Conservation (phyloP, 2,797 vertebrate species). For the Gymnothorax reevesii region DNA sequence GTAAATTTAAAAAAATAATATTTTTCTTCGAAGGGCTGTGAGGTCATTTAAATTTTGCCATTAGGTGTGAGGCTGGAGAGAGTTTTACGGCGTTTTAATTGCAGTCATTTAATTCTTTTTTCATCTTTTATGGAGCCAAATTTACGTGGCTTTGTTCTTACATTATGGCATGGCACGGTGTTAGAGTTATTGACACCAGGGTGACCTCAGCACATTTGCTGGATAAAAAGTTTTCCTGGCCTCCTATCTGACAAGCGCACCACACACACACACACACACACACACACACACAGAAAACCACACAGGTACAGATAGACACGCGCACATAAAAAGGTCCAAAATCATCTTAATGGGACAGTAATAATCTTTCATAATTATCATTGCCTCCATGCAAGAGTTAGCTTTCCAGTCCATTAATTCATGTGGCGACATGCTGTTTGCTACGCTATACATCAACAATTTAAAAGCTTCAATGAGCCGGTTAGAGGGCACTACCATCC, state of each 20-base stretch:
- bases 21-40: not conserved
- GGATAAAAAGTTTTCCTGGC: not conserved
- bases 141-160: constrained; percentile 31
- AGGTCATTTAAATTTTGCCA: constrained; percentile 10
- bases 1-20: not conserved
- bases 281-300: not conserved
- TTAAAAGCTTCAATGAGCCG: constrained; percentile 32
- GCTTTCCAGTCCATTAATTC: constrained; percentile 53
- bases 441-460: constrained; percentile 44
- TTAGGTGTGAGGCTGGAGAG: not conserved
- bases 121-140: not conserved
- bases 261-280: not conserved
- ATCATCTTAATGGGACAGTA: constrained; percentile 37
- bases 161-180: not conserved
- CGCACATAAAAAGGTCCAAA: constrained; percentile 13
- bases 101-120: not conserved
- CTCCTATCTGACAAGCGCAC: not conserved
- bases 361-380: constrained; percentile 50
- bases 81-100: constrained; percentile 1
- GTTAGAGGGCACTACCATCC: constrained; percentile 10
- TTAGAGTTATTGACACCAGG: constrained; percentile 36
- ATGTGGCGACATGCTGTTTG: constrained; percentile 33
- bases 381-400: constrained; percentile 47
- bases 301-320: not conserved
- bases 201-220: constrained; percentile 35